A percentile compares a stretch with the other conserved stretches of the same genome.
These are phyloP conservation scores for Oryzias sinensis DNA, from an alignment of 2,797 vertebrate species.

Conservation along the genomic window DNA sequence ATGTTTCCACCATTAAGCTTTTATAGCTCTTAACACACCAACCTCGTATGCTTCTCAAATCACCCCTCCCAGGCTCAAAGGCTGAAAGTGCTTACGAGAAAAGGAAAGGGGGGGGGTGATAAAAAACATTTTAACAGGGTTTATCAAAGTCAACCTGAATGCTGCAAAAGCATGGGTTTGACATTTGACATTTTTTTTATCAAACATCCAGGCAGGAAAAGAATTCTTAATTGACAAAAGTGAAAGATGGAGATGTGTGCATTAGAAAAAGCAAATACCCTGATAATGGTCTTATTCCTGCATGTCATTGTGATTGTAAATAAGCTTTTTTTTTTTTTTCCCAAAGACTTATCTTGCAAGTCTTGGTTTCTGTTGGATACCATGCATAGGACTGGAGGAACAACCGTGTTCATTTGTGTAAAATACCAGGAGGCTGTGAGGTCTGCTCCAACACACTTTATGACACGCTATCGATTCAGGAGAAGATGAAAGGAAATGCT, in stretches of 20 bases:
- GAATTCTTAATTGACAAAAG: conserved; percentile 56
- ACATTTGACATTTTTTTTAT: conserved; percentile 64
- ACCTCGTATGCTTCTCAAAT: conserved; percentile 44
- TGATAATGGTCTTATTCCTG: conserved; percentile 38
- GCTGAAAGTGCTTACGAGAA: conserved; percentile 25
- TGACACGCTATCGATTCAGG: conserved; percentile 64
- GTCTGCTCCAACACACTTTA: conserved; percentile 50
- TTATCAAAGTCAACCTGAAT: conserved; percentile 75
- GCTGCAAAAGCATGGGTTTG: conserved; percentile 56
- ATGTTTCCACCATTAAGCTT: conserved; percentile 10
- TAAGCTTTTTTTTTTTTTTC: conserved; percentile 15
- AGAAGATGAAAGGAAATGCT: conserved; percentile 70
- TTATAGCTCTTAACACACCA: conserved; percentile 41
- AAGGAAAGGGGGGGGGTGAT: conserved; percentile 28
- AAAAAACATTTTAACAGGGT: conserved; percentile 59
- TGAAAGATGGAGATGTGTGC: conserved; percentile 54
- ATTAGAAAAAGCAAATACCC: conserved; percentile 46
- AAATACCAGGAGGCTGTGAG: conserved; percentile 33
- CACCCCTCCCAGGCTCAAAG: conserved; percentile 38
- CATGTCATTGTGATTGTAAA: conserved; percentile 28
- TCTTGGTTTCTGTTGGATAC: conserved; percentile 28
- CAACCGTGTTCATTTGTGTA: conserved; percentile 21
- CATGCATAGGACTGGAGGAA: conserved; percentile 12
- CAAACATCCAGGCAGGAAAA: conserved; percentile 41
- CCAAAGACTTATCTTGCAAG: conserved; percentile 10